Evolutionary conservation across 2,797 vertebrate species (phyloP).

Genomic region (Bovichtus diacanthus): DNA sequence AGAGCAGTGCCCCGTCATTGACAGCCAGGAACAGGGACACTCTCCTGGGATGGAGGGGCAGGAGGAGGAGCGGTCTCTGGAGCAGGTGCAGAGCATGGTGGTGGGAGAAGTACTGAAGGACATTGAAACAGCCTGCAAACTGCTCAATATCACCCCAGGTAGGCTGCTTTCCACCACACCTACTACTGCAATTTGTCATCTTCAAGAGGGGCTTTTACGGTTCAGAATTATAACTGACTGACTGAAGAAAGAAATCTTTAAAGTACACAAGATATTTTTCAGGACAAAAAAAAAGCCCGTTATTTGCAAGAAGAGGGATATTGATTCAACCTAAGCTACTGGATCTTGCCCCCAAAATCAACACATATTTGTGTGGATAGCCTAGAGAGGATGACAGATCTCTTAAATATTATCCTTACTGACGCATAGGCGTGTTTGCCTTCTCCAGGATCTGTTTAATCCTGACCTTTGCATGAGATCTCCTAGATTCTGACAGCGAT

Average conservation of each 20-base stretch:
- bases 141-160: conserved; percentile 97
- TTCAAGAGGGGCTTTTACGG: not conserved
- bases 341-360: conserved; percentile 58
- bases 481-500: conserved; percentile 67
- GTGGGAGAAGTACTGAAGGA: conserved; percentile 98
- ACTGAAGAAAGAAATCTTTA: conserved; percentile 23
- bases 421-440: conserved; percentile 72
- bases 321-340: conserved; percentile 51
- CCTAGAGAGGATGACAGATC: conserved; percentile 61
- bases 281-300: conserved; percentile 18
- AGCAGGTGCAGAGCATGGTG: conserved; percentile 98
- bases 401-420: conserved; percentile 61
- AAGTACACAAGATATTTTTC: conserved; percentile 35
- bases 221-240: conserved; percentile 12
- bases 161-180: conserved; percentile 50
- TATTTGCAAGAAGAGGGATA: conserved; percentile 37
- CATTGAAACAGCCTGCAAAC: conserved; percentile 97
- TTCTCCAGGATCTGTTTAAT: conserved; percentile 86
- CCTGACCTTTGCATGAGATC: conserved; percentile 75
- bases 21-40: conserved; percentile 93
- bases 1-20: conserved; percentile 94
- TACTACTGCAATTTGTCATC: conserved; percentile 13
- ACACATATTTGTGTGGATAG: conserved; percentile 56
- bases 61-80: conserved; percentile 93
- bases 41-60: conserved; percentile 88